Base-by-base conservation (phyloP, 2,113 vertebrate genomes). In the Corvus hawaiiensis region DNA sequence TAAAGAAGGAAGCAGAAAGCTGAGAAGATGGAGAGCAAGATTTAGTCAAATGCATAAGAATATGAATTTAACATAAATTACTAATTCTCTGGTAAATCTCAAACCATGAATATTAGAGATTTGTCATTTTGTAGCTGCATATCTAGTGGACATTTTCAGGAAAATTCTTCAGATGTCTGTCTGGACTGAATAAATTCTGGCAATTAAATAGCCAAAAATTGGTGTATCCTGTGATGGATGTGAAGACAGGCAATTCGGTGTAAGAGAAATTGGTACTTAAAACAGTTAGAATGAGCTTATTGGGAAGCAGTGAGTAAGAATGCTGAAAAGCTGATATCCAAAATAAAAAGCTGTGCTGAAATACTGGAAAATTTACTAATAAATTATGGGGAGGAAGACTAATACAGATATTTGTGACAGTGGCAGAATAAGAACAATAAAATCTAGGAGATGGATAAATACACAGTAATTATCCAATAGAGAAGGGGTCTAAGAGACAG, bases 171-270 rank as follows among this genome's bases (percentile, higher is more conserved):
- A 21, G 11, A 55, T 12, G 1, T 19, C 32, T 71, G 6, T 46
- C 32, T 63, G 10, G 9, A 14, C 13, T 90, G 32, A 67, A 83
- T 33, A 86, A 51, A 67, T 84, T 28, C 41, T 80, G 49, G 1
- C 5, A 32, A 76, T 55, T 55, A 54, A 24, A 23, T 21, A 52
- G 24, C 3, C 17, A 91, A 84, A 86, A 74, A 43, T 18, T 32
- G 52, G 51, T 22, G 6, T 13, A 33, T 68, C 61, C 30, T 35
- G 7, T 35, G 21, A 48, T 22, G 32, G 27, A 48, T n/a, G 3
- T 39, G 33, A 85, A 33, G 23, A 55, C 4, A 79, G 2, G 10
- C 3, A 74, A 66, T 7, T 20, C 1, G 1, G 1, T 54, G 8
- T 37, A 67, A 54, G 7, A 37, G 10, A 68, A 80, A 41, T 22